These are phyloP conservation scores for Cosmopolites sordidus DNA, from an alignment of 2,888 invertebrate species.

Conservation along the genomic window DNA sequence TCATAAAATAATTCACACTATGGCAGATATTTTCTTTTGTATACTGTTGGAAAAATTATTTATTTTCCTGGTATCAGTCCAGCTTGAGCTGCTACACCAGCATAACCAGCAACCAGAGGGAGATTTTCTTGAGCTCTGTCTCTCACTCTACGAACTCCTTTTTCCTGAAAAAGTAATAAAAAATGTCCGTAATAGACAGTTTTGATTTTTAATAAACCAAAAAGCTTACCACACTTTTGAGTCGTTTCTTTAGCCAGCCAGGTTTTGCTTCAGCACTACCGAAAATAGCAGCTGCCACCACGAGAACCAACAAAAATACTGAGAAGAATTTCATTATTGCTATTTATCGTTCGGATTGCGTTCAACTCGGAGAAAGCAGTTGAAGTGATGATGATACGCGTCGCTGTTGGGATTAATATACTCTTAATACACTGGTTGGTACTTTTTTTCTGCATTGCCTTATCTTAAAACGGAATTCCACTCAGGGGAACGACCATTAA, in stretches of 20 bases:
- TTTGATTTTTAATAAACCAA: not conserved
- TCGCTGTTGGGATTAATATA: too few species aligned
- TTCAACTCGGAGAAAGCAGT: too few species aligned
- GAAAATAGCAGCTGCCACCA: constrained; percentile 1
- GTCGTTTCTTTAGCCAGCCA: constrained; percentile 9
- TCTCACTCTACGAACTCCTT: constrained; percentile 26
- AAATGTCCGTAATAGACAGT: not conserved
- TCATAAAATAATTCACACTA: too few species aligned
- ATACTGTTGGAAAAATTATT: not conserved
- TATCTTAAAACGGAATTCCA: too few species aligned
- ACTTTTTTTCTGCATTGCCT: too few species aligned
- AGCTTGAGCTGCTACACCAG: constrained; percentile 22
- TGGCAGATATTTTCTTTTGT: too few species aligned
- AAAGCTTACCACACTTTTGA: constrained; percentile 8
- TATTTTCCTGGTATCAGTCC: constrained; percentile 8
- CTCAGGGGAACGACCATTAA: too few species aligned
- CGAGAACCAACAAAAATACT: not conserved
- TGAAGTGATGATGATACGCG: too few species aligned
- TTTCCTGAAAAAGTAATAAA: constrained; percentile 28
- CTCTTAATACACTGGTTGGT: not conserved
- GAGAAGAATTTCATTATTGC: constrained; percentile 3
- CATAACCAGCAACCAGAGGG: constrained; percentile 26
- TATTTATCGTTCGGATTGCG: not conserved
- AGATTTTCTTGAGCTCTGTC: constrained; percentile 28
- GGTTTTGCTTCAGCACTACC: not conserved